phyloP scores from a whole-genome alignment of 2,888 invertebrate genomes.

The Escarpia spicata region DNA sequence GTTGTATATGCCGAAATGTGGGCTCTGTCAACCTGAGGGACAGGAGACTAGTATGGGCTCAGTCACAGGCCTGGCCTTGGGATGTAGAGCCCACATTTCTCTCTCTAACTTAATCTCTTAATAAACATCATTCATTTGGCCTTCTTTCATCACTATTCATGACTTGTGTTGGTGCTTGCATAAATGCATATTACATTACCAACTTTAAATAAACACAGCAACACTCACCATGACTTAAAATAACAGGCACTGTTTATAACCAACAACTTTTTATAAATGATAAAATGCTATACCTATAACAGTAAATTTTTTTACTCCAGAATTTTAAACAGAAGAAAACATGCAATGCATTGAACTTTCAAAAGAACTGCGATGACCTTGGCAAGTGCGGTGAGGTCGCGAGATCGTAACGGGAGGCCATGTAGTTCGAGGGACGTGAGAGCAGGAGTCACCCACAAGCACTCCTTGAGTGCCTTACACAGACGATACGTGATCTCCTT shows the following conservation, averaged over 20 bases:
- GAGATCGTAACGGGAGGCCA: constrained; percentile 60
- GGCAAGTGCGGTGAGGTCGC: constrained; percentile 56
- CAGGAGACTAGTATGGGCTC: no score
- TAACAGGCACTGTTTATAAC: background rate
- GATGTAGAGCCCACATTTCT: no score
- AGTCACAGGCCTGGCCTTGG: no score
- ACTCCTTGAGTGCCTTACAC: constrained; percentile 61
- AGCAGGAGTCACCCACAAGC: constrained; percentile 54
- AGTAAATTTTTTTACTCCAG: background rate
- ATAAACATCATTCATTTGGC: no score
- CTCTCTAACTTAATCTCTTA: no score
- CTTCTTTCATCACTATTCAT: no score
- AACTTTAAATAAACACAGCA: background rate
- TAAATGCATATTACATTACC: background rate
- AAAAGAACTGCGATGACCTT: constrained; percentile 49
- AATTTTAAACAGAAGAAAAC: background rate
- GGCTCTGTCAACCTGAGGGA: no score
- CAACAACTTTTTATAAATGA: background rate
- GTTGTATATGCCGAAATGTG: no score
- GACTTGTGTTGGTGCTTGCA: no score
- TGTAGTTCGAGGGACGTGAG: constrained; percentile 60
- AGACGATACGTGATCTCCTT: constrained; percentile 63
- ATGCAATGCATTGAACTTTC: background rate
- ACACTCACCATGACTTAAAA: background rate
- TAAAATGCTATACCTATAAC: background rate